Evolutionary conservation across 2,888 invertebrate genomes (phyloP), one percentile per base, ranked within the genome.

Genomic region (Operophtera brumata): DNA sequence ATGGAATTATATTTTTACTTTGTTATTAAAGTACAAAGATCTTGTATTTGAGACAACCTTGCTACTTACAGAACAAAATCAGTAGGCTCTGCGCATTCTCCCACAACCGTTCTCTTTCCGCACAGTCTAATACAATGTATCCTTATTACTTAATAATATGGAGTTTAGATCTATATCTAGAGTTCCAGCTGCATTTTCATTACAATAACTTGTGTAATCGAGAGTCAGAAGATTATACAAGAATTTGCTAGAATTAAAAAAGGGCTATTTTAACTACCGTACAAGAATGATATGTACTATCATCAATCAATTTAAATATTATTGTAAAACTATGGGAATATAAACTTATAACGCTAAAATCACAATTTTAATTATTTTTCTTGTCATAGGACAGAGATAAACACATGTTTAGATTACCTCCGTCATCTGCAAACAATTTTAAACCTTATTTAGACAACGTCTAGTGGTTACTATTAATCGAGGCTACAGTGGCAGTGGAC

Each of bases 401-500:
- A 43, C 10, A 30, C 10, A 2, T 26, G 42, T 20, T 14, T 8
- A 39, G 9, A 10, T 20, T 42, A 12, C 2, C 30, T 1, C 6
- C 30, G 1, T 10, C 1, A 7, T n/a, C n/a, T 6, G 11, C 3
- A 34, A 6, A 34, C n/a, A 34, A 34, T 11, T 34, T 34, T 34
- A 34, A 11, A n/a, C 9, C 10, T 32, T 32, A 32, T n/a, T 5
- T 3, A 34, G 6, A n/a, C 10, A 30, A 3, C 2, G 11, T 11
- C 5, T 11, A 41, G 13, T 26, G 11, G 10, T 26, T 20, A 34
- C 14, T 14, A n/a, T 47, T 12, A 26, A 50, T 32, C 3, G 53
- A 64, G 60, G 54, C 57, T 61, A 55, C 59, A 51, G 63, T 66
- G 66, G 71, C 69, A 65, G 64, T 71, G 71, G 70, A 73, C 67